Evolutionary conservation across 2,113 vertebrate species (phyloP).

Genomic region (Tetraodon nigroviridis): DNA sequence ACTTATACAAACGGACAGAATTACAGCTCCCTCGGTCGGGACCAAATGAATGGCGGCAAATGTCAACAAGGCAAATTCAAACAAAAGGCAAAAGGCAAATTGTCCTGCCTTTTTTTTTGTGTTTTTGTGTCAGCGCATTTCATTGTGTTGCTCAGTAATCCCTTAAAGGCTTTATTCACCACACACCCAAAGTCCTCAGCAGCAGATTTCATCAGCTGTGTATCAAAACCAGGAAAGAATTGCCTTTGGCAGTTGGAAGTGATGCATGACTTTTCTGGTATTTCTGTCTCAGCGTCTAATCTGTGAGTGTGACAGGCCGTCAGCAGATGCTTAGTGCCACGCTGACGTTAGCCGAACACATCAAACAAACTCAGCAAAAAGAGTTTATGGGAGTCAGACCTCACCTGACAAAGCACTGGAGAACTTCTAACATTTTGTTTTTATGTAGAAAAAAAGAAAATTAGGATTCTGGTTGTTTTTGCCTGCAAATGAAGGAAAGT

Average conservation of each 20-base stretch:
- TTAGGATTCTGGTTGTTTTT: neutral
- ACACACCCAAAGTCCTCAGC: constrained; percentile 27
- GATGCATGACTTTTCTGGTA: constrained; percentile 57
- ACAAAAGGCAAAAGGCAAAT: no score
- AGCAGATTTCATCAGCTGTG: constrained; percentile 31
- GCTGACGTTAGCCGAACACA: constrained; percentile 36
- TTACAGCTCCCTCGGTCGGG: neutral
- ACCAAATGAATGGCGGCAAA: constrained; percentile 7
- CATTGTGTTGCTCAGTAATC: constrained; percentile 39
- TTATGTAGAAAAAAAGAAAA: neutral
- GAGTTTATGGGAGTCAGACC: constrained; percentile 12
- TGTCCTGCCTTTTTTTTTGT: neutral
- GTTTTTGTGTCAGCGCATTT: constrained; percentile 29
- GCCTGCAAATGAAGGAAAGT: no score
- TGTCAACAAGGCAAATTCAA: no score
- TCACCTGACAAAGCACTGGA: neutral
- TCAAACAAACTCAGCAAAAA: constrained; percentile 16
- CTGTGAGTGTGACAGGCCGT: constrained; percentile 43
- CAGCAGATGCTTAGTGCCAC: constrained; percentile 43
- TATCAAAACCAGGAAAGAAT: constrained; percentile 44
- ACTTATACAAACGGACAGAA: neutral
- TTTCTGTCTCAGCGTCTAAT: constrained; percentile 48
- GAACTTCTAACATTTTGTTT: neutral
- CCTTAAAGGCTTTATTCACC: constrained; percentile 36
- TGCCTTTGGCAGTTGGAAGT: constrained; percentile 60